phyloP scores from a whole-genome alignment of 2,888 invertebrate species.

The Perithous albicinctus region DNA sequence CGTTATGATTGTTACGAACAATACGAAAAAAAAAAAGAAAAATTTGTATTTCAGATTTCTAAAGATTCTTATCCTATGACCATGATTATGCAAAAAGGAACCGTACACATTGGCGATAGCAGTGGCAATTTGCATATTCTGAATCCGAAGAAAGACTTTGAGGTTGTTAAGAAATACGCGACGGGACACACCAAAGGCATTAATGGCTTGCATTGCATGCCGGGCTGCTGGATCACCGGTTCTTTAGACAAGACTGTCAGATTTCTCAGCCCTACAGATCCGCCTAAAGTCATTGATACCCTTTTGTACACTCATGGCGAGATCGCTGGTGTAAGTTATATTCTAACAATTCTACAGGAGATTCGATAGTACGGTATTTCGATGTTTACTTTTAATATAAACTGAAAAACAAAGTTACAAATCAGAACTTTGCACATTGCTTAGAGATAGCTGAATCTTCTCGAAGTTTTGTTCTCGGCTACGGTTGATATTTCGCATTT shows the following conservation, averaged over 20 bases:
- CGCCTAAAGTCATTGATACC: constrained; percentile 75
- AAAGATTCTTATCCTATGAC: constrained; percentile 80
- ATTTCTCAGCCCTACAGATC: constrained; percentile 82
- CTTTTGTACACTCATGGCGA: constrained; percentile 76
- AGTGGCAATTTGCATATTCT: constrained; percentile 77
- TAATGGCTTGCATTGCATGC: constrained; percentile 78
- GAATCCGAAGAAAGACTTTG: constrained; percentile 77
- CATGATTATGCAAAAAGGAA: constrained; percentile 75
- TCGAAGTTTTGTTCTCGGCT: too few relatives aligned
- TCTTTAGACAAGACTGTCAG: constrained; percentile 81
- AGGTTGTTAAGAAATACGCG: constrained; percentile 75
- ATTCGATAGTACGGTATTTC: not conserved
- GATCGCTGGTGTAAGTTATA: constrained; percentile 79
- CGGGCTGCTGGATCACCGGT: constrained; percentile 82
- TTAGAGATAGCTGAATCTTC: too few relatives aligned
- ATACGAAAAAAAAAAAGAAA: not conserved
- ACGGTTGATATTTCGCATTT: too few relatives aligned
- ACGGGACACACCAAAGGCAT: constrained; percentile 79
- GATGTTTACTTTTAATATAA: too few relatives aligned
- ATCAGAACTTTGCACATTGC: too few relatives aligned
- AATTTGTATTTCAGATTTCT: constrained; percentile 75
- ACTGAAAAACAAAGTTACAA: too few relatives aligned
- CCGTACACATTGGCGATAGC: constrained; percentile 79
- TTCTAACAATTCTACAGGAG: not conserved
- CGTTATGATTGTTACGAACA: not conserved